A percentile compares a stretch with the other conserved stretches of the same genome.
phyloP scores from a whole-genome alignment of 1,140 invertebrate genomes.

The Periplaneta americana region DNA sequence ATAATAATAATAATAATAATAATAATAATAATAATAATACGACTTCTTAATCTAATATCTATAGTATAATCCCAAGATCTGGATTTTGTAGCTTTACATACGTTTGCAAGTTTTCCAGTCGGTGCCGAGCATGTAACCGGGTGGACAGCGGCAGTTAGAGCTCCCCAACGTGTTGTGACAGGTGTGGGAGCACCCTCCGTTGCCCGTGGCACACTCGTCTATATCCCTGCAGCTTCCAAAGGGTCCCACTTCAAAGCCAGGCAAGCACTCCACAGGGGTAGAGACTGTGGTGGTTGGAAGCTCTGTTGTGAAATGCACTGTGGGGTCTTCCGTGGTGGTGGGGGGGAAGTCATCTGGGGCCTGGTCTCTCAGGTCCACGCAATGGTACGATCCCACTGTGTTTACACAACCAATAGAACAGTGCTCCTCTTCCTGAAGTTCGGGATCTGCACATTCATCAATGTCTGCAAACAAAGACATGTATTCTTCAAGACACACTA shows the following conservation, averaged over 20 bases:
- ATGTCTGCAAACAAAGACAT: too few species aligned
- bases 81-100: too few species aligned
- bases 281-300: neutral
- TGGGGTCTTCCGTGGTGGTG: neutral
- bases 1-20: too few species aligned
- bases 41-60: too few species aligned
- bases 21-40: too few species aligned
- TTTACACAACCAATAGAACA: conserved; percentile 51
- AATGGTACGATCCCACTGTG: conserved; percentile 48
- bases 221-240: conserved; percentile 44
- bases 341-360: neutral
- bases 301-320: too few species aligned
- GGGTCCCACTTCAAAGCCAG: neutral
- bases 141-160: conserved; percentile 62
- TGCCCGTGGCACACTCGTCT: conserved; percentile 48
- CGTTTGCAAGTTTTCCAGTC: conserved; percentile 55
- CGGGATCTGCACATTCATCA: conserved; percentile 52
- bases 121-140: conserved; percentile 47
- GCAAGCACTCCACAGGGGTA: neutral
- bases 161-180: conserved; percentile 68
- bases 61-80: too few species aligned
- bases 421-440: conserved; percentile 41
- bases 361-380: conserved; percentile 24
- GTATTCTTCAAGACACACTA: too few species aligned
- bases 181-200: conserved; percentile 34